Base-by-base conservation (phyloP, 2,797 vertebrate genomes). In the Limosa lapponica region DNA sequence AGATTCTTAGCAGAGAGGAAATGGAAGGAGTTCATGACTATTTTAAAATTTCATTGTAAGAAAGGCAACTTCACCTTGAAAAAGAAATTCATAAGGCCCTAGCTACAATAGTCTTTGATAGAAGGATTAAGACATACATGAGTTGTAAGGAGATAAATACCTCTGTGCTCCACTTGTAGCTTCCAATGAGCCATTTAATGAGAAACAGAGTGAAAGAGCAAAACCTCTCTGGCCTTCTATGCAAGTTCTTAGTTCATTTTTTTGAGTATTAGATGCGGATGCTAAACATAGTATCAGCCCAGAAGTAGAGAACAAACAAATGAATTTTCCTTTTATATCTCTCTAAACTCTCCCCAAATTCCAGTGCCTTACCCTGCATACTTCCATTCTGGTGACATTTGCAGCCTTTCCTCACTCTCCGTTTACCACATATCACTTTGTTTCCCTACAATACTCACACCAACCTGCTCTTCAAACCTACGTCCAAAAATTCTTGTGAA, bases 11-110 rank as follows among this genome's bases (percentile, higher is more conserved):
- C 48, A 78, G 67, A 92, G 49, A 82, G 44, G 32, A 94, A 85
- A 80, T 46, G 28, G 70, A 92, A 94, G 43, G 44, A 73, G 67
- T 79, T 96, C 64, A 74, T 46, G 41, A 34, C 41, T 89, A 57
- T 64, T 80, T 94, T 94, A 57, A 94, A 93, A 93, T 91, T 87
- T 87, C 54, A 24, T 61, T 93, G 72, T 69, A 86, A 78, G 78
- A 75, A 94, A 87, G 34, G 34, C 34, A 71, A 61, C 30, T 81
- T 93, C 79, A 89, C 61, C 89, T 91, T 82, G 78, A 74, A 83
- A 88, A 80, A 80, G 37, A 41, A 82, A 74, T 71, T 71, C 37
- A 3, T 71, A 70, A 85, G 19, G 44, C n/a, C 17, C 7, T 37
- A 82, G 22, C 19, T 52, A 74, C 58, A 92, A 34, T 41, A 44